Base-by-base conservation (phyloP, 2,113 vertebrate genomes). In the Python bivittatus region DNA sequence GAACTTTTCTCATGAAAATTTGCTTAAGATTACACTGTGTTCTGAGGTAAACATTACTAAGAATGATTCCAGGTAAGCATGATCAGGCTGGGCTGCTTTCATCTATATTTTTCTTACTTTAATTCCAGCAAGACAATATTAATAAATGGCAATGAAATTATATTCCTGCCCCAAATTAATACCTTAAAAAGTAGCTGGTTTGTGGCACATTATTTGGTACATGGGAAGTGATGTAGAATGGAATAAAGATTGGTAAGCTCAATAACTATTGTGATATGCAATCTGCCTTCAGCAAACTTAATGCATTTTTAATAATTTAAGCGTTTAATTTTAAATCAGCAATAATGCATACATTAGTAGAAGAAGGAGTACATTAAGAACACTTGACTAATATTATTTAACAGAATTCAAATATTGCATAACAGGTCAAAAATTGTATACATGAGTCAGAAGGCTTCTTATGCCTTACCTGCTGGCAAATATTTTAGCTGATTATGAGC, bases 401-500 rank as follows among this genome's bases (percentile, higher is more conserved):
- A 88, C 54, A 22, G 1, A 38, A 1, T 88, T 22, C 42, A 44
- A 68, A 44, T 1, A 86, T 57, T 0, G 38, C 1, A 84, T 27
- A 38, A 52, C 12, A 2, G n/a, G 38, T 86, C 48, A 93, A 8
- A 29, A 53, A 7, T 7, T 72, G 61, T 91, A 27, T 17, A n/a
- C 7, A 56, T 12, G 60, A 52, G 53, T 20, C 48, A 53, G 20
- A 17, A 85, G 44, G 27, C 1, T 91, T 92, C 88, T 27, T 4
- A 7, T 0, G 25, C 1, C 97, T 95, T 96, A 98, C 98, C 98
- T 98, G 98, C 97, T 94, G 98, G 99, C 90, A 99, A 97, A 88
- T 97, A 98, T 91, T 98, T 98, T 86, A 99, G 98, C 68, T 98
- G 98, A 97, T 99, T 99, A 94, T 99, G 99, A 27, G 99, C 98